Percentiles rank a stretch among this genome's conserved stretches.
Evolutionary conservation across 2,888 invertebrate species (phyloP).

Genomic region (Vannuccia rotundouncinata): DNA sequence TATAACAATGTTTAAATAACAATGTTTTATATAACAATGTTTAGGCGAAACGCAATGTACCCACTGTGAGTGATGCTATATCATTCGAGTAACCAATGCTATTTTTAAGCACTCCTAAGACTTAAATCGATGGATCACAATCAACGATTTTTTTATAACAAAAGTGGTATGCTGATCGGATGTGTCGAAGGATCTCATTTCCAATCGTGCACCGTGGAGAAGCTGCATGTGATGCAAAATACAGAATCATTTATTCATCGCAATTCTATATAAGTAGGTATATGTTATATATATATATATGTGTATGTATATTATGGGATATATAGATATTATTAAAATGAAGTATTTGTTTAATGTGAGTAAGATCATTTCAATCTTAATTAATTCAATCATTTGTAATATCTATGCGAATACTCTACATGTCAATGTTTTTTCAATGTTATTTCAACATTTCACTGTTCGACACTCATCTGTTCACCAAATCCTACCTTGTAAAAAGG

Average conservation of each 20-base stretch:
- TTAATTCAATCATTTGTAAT: not conserved
- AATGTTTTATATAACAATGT: no score
- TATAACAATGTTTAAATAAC: no score
- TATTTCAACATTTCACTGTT: not conserved
- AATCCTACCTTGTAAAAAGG: not conserved
- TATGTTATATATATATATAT: not conserved
- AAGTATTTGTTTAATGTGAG: not conserved
- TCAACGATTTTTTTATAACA: not conserved
- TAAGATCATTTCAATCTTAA: not conserved
- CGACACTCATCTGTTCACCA: not conserved
- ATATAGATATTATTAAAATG: not conserved
- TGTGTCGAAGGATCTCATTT: conserved; percentile 20
- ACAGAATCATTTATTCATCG: conserved; percentile 10
- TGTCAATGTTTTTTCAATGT: not conserved
- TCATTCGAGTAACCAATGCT: conserved; percentile 5
- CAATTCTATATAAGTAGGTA: not conserved
- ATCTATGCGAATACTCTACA: not conserved
- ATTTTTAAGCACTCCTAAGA: conserved; percentile 10
- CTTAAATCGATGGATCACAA: not conserved
- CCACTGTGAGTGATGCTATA: not conserved
- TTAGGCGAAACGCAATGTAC: no score
- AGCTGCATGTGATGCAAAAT: not conserved
- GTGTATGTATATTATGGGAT: no score
- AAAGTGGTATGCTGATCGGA: conserved; percentile 5
- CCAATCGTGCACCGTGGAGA: not conserved